Conservation (phyloP, 2,113 vertebrate species). For the Origma solitaria region DNA sequence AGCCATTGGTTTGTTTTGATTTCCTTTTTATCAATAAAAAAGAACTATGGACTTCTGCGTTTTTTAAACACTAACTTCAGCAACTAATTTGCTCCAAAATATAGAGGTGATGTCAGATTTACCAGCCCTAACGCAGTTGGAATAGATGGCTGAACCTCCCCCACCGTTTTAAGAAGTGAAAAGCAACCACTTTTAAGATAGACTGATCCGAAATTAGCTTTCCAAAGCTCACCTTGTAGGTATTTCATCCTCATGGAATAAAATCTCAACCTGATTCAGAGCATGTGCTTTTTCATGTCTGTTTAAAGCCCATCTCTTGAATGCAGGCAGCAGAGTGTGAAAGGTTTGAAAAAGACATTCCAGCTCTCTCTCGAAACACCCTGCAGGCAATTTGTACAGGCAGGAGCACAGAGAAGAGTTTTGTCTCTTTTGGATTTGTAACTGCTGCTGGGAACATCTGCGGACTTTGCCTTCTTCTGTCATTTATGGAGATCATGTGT, state of each 20-base stretch:
- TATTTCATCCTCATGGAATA: not conserved
- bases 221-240: not conserved
- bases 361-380: constrained; percentile 5
- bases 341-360: constrained; percentile 29
- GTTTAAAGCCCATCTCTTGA: constrained; percentile 41
- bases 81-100: not conserved
- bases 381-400: constrained; percentile 46
- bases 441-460: constrained; percentile 36
- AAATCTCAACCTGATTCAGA: constrained; percentile 7
- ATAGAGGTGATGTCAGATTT: not conserved
- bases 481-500: constrained; percentile 13
- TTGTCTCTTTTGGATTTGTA: constrained; percentile 43
- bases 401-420: constrained; percentile 38
- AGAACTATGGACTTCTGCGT: not conserved
- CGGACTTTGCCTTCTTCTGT: constrained; percentile 10
- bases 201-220: not conserved
- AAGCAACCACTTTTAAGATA: not conserved
- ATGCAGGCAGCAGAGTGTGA: constrained; percentile 6
- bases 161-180: not conserved
- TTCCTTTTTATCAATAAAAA: not conserved
- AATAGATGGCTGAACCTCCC: not conserved
- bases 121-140: not conserved
- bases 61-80: not conserved
- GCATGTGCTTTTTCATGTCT: not conserved
- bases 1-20: not conserved